phyloP scores from a whole-genome alignment of 2,888 invertebrate species.

The Hypolimnas misippus region DNA sequence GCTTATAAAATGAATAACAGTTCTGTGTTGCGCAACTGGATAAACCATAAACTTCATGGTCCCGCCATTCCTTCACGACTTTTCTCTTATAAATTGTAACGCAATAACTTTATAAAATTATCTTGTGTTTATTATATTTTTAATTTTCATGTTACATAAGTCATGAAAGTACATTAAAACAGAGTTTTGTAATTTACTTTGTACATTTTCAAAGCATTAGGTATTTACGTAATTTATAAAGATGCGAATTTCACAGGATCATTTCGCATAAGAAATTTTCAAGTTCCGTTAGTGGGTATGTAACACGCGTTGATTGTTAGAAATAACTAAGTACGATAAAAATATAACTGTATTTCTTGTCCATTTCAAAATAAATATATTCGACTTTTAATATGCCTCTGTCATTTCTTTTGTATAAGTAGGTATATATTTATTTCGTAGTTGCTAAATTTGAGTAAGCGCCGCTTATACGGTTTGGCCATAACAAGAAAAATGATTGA shows the following conservation, averaged over 20 bases:
- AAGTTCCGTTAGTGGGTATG: conserved; percentile 1
- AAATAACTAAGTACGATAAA: not conserved
- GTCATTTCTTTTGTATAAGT: not conserved
- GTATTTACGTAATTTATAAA: too few species aligned
- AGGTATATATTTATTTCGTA: not conserved
- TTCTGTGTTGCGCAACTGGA: conserved; percentile 39
- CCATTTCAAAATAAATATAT: too few species aligned
- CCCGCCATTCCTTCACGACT: conserved; percentile 33
- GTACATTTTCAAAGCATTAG: conserved; percentile 1
- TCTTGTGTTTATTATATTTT: not conserved
- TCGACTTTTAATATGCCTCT: not conserved
- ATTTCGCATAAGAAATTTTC: not conserved
- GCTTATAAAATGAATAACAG: conserved; percentile 37
- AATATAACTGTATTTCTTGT: too few species aligned
- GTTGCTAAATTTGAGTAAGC: not conserved
- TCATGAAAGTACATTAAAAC: conserved; percentile 16
- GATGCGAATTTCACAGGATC: too few species aligned
- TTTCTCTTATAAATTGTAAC: not conserved
- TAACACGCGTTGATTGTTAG: not conserved
- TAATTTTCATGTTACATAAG: too few species aligned
- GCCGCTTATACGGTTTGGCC: not conserved
- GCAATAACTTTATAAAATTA: not conserved
- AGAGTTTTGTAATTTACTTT: not conserved
- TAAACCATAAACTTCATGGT: conserved; percentile 24
- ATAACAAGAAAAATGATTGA: conserved; percentile 24